Conservation (phyloP, 2,888 invertebrate species). For the Onthophagus sagittarius region DNA sequence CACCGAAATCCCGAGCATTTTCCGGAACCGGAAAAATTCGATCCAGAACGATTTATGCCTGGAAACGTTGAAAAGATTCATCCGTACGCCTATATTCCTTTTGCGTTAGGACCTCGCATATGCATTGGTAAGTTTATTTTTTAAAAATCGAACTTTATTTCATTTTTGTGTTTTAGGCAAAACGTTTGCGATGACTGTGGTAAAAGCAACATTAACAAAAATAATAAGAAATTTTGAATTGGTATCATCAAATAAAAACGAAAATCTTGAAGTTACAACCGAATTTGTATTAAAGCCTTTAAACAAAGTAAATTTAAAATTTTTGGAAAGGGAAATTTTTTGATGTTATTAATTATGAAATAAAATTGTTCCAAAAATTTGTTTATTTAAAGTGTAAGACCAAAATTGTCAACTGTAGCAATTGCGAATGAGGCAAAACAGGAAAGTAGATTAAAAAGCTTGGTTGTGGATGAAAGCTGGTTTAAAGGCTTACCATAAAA, state of each 20-base stretch:
- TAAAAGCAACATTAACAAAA: slow-evolving; percentile 3
- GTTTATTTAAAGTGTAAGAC: too few species aligned
- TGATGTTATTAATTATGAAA: too few species aligned
- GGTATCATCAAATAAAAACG: background rate
- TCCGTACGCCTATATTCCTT: background rate
- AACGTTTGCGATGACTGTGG: slow-evolving; percentile 8
- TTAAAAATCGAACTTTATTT: background rate
- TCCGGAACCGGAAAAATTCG: slow-evolving; percentile 15
- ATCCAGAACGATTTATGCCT: slow-evolving; percentile 18
- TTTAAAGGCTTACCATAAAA: slow-evolving; percentile 8
- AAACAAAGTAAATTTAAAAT: slow-evolving; percentile 1
- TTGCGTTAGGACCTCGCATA: slow-evolving; percentile 13
- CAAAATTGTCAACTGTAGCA: too few species aligned
- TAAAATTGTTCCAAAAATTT: too few species aligned
- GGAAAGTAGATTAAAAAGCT: background rate
- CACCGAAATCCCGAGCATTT: slow-evolving; percentile 14
- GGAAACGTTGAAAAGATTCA: slow-evolving; percentile 12
- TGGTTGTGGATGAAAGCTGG: background rate
- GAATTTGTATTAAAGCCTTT: background rate
- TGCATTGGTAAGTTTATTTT: slow-evolving; percentile 17
- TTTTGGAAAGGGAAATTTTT: background rate
- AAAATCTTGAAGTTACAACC: background rate
- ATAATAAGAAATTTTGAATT: slow-evolving; percentile 13
- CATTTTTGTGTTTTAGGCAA: background rate
- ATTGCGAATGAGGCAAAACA: background rate